These are phyloP conservation scores for Cotesia typhae DNA, from an alignment of 1,140 invertebrate genomes.

Conservation along the genomic window DNA sequence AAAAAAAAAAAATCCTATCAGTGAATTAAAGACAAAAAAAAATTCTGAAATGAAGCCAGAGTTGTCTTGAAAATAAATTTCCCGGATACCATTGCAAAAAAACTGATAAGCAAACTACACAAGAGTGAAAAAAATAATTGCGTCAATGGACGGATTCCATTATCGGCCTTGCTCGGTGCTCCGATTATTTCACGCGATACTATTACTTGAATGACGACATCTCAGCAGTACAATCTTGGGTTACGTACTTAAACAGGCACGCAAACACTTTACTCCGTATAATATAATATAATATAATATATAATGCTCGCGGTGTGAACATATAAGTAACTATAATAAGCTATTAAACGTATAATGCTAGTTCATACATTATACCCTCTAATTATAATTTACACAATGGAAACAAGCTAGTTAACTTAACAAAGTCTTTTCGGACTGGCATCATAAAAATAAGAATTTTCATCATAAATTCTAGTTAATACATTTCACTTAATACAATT, in stretches of 20 bases:
- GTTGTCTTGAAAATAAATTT: background rate
- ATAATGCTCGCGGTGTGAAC: slow-evolving; percentile 16
- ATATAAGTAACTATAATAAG: too few relatives aligned
- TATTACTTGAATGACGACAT: slow-evolving; percentile 27
- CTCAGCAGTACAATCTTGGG: slow-evolving; percentile 5
- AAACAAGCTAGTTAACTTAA: too few relatives aligned
- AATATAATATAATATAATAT: background rate
- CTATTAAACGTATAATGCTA: too few relatives aligned
- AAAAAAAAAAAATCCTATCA: too few relatives aligned
- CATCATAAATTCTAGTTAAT: too few relatives aligned
- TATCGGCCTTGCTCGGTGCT: background rate
- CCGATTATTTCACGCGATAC: slow-evolving; percentile 16
- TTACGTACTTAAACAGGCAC: slow-evolving; percentile 26
- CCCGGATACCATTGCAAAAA: background rate
- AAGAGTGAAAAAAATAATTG: slow-evolving; percentile 2
- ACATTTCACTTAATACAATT: too few relatives aligned
- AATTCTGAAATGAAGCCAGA: too few relatives aligned
- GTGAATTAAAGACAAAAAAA: too few relatives aligned
- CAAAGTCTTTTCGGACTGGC: too few relatives aligned
- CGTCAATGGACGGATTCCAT: background rate
- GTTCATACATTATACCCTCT: too few relatives aligned
- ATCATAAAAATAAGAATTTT: too few relatives aligned
- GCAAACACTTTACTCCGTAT: background rate
- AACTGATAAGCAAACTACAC: background rate
- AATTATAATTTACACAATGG: too few relatives aligned